phyloP scores from a whole-genome alignment of 1,140 invertebrate genomes.

The Drosophila ohnishii region DNA sequence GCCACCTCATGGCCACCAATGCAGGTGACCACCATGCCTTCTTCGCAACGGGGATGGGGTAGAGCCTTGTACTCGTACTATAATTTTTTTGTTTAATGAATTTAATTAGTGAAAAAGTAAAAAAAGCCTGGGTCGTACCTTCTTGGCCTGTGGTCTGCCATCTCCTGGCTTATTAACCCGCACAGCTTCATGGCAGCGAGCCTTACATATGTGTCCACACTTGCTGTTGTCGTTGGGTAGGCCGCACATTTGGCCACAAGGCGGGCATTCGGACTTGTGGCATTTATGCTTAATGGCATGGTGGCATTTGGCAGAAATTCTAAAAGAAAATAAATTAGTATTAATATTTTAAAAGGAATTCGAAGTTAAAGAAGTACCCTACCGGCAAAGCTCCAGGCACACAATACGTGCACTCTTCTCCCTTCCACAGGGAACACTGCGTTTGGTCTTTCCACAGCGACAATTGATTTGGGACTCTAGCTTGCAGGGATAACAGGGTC shows the following conservation, averaged over 20 bases:
- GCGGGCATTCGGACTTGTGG: slow-evolving; percentile 94
- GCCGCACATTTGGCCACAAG: slow-evolving; percentile 90
- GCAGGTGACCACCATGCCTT: slow-evolving; percentile 89
- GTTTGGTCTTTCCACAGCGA: slow-evolving; percentile 90
- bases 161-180: slow-evolving; percentile 83
- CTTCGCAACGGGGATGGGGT: slow-evolving; percentile 88
- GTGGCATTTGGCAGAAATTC: slow-evolving; percentile 90
- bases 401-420: slow-evolving; percentile 90
- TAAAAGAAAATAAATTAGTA: slow-evolving; percentile 58
- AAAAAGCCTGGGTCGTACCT: slow-evolving; percentile 6
- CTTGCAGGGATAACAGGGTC: slow-evolving; percentile 95
- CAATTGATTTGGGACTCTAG: slow-evolving; percentile 91
- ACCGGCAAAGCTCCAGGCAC: slow-evolving; percentile 88
- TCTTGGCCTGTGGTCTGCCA: slow-evolving; percentile 28
- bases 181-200: slow-evolving; percentile 91
- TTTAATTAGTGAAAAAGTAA: not conserved
- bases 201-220: slow-evolving; percentile 92
- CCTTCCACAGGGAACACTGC: slow-evolving; percentile 93
- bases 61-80: slow-evolving; percentile 87
- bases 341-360: not conserved
- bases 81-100: not conserved
- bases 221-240: slow-evolving; percentile 83
- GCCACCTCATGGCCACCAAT: slow-evolving; percentile 92
- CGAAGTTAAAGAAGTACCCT: not conserved
- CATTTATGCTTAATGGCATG: slow-evolving; percentile 92